A percentile compares a stretch with the other conserved stretches of the same genome.
These are phyloP conservation scores for Sarotherodon lohbergeri DNA, from an alignment of 2,113 vertebrate genomes.

Conservation along the genomic window DNA sequence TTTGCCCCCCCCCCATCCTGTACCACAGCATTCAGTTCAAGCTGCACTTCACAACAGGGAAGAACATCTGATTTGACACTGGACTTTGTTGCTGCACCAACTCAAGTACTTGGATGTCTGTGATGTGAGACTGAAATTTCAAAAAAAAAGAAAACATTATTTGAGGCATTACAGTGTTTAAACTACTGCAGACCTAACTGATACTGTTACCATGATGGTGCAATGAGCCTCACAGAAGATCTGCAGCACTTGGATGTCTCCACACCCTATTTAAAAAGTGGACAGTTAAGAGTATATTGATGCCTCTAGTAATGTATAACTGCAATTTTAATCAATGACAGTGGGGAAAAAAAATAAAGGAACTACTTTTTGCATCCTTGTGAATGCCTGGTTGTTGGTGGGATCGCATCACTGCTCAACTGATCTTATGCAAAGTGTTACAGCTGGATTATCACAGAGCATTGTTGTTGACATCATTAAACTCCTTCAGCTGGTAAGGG, in stretches of 20 bases:
- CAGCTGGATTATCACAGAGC: background rate
- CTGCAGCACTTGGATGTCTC: conserved; percentile 30
- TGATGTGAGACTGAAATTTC: conserved; percentile 30
- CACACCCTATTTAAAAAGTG: conserved; percentile 43
- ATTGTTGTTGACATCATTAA: background rate
- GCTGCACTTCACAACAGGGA: conserved; percentile 38
- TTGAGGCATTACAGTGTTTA: conserved; percentile 49
- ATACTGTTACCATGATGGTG: conserved; percentile 45
- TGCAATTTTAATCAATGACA: conserved; percentile 62
- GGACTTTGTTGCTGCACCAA: conserved; percentile 50
- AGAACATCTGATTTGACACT: conserved; percentile 52
- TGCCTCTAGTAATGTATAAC: conserved; percentile 60
- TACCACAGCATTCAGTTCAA: background rate
- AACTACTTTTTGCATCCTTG: conserved; percentile 66
- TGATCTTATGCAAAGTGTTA: background rate
- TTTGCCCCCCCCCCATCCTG: background rate
- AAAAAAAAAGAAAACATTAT: conserved; percentile 9
- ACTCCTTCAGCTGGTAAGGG: background rate
- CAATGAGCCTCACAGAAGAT: conserved; percentile 21
- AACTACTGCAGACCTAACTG: conserved; percentile 44
- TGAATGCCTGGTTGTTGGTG: conserved; percentile 16
- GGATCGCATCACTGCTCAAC: background rate
- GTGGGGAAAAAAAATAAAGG: conserved; percentile 60
- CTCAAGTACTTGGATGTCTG: conserved; percentile 49
- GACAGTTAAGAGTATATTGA: conserved; percentile 41